phyloP scores from a whole-genome alignment of 2,113 vertebrate genomes.

The Aldabrachelys gigantea region DNA sequence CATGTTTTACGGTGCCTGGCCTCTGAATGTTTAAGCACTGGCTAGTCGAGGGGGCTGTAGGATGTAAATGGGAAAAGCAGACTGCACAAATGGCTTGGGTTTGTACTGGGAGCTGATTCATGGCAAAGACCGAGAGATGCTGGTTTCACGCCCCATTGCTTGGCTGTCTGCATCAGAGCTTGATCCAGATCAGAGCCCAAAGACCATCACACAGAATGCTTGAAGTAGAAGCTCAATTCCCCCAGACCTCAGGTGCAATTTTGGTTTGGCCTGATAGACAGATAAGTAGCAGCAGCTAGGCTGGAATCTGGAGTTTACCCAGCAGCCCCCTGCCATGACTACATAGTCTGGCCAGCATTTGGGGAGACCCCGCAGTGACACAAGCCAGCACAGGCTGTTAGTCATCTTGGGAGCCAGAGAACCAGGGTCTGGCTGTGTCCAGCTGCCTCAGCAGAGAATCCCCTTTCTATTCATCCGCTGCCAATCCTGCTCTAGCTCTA shows the following conservation, averaged over 20 bases:
- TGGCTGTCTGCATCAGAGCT: neutral
- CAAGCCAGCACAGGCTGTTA: neutral
- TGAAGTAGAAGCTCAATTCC: neutral
- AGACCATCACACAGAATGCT: neutral
- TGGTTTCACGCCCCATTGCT: neutral
- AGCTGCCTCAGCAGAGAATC: neutral
- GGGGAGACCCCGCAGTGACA: accelerated
- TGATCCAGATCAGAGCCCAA: neutral
- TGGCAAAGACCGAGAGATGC: accelerated
- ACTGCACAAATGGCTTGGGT: neutral
- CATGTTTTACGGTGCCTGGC: accelerated
- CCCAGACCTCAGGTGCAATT: neutral
- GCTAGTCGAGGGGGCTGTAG: neutral
- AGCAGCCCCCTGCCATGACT: neutral
- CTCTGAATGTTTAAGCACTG: neutral
- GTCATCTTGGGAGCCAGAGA: neutral
- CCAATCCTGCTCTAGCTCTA: accelerated
- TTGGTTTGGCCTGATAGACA: neutral
- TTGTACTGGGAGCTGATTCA: neutral
- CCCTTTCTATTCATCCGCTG: neutral
- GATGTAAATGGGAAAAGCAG: neutral
- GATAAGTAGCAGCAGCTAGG: neutral
- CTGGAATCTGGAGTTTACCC: accelerated
- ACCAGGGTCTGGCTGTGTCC: neutral
- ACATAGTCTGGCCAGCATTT: accelerated